Conservation (phyloP, 2,113 vertebrate species). For the Campylorhamphus procurvoides region DNA sequence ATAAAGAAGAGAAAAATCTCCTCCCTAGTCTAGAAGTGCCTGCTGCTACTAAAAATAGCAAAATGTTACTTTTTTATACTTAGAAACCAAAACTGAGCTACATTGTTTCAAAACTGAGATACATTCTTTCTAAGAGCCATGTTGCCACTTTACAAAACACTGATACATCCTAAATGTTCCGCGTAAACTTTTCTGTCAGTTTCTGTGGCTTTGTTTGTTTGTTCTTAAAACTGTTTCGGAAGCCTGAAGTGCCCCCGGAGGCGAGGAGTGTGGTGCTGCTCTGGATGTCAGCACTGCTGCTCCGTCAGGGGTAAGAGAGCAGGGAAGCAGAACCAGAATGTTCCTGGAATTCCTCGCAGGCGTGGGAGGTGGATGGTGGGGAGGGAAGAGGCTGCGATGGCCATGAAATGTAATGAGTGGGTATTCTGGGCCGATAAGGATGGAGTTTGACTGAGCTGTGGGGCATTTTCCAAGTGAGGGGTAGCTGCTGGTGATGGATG, state of each 20-base stretch:
- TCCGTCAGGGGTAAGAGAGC: background rate
- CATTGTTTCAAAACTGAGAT: no score
- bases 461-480: background rate
- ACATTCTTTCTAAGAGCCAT: background rate
- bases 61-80: background rate
- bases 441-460: background rate
- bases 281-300: background rate
- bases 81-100: background rate
- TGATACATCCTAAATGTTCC: background rate
- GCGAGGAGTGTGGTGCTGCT: background rate
- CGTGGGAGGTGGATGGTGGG: accelerated
- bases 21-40: background rate
- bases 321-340: background rate
- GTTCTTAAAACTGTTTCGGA: background rate
- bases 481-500: background rate
- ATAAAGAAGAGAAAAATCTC: background rate
- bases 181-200: background rate
- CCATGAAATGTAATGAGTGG: background rate
- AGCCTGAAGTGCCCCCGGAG: accelerated
- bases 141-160: background rate
- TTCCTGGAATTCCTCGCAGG: background rate
- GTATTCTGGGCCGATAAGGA: background rate
- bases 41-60: background rate
- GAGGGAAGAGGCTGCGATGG: background rate
- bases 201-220: background rate